Conservation (phyloP, 2,888 invertebrate species). For the Leptopilina drosophilae region DNA sequence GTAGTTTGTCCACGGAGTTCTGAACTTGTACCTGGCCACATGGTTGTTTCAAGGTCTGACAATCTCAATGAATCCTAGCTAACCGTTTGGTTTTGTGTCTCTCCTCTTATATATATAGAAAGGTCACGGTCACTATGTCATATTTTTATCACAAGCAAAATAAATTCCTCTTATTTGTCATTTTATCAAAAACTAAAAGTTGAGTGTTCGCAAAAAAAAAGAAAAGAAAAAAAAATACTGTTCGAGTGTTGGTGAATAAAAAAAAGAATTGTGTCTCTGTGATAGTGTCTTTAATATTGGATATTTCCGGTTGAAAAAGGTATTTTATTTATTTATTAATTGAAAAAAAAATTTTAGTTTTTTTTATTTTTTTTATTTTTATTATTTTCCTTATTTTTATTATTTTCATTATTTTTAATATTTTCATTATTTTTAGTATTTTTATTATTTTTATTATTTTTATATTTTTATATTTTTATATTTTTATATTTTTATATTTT, state of each 20-base stretch:
- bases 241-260: background rate
- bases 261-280: slow-evolving; percentile 15
- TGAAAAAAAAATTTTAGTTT: too few species aligned
- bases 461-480: too few species aligned
- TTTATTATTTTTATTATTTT: too few species aligned
- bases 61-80: slow-evolving; percentile 65
- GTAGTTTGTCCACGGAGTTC: slow-evolving; percentile 59
- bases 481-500: too few species aligned
- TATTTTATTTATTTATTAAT: too few species aligned
- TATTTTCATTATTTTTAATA: too few species aligned
- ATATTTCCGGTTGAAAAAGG: background rate
- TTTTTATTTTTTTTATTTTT: too few species aligned
- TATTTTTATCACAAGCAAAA: background rate
- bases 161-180: background rate
- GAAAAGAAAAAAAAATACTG: background rate
- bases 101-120: slow-evolving; percentile 51
- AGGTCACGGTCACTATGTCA: slow-evolving; percentile 67
- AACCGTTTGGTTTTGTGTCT: slow-evolving; percentile 46
- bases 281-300: background rate
- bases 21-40: slow-evolving; percentile 58
- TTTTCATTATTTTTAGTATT: too few species aligned
- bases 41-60: slow-evolving; percentile 58
- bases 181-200: slow-evolving; percentile 28
- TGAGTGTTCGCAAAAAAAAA: background rate
- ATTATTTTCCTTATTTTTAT: too few species aligned